phyloP scores from a whole-genome alignment of 2,888 invertebrate genomes.

The Arctia plantaginis region DNA sequence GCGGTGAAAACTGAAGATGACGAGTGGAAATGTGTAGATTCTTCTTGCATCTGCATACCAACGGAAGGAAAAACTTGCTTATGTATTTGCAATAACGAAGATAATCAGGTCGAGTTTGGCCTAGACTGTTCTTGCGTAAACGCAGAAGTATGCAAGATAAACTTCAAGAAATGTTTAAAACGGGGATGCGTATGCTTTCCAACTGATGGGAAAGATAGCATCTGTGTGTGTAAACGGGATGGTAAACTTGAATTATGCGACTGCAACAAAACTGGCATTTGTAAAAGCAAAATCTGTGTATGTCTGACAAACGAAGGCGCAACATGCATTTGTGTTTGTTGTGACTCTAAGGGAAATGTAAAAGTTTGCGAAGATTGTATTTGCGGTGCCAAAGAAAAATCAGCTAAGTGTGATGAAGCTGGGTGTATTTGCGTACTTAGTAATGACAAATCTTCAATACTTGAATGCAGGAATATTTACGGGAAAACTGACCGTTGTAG shows the following conservation, averaged over 20 bases:
- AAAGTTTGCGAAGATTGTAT: conserved; percentile 49
- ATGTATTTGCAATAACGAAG: conserved; percentile 55
- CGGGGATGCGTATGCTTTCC: conserved; percentile 52
- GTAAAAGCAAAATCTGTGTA: conserved; percentile 22
- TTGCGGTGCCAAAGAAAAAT: conserved; percentile 27
- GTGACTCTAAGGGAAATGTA: conserved; percentile 31
- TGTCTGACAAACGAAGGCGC: conserved; percentile 38
- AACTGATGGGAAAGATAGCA: conserved; percentile 49
- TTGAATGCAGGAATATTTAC: conserved; percentile 35
- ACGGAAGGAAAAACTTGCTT: conserved; percentile 43
- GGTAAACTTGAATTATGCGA: conserved; percentile 39
- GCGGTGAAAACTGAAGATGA: conserved; percentile 32
- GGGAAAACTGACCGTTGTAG: conserved; percentile 44
- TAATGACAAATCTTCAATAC: conserved; percentile 41
- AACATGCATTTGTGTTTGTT: conserved; percentile 35
- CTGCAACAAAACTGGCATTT: conserved; percentile 29
- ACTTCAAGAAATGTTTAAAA: conserved; percentile 45
- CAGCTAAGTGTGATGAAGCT: conserved; percentile 23
- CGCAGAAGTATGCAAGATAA: conserved; percentile 33
- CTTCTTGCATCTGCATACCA: conserved; percentile 49
- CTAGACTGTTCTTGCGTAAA: conserved; percentile 52
- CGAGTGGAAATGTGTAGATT: conserved; percentile 42
- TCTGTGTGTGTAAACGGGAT: conserved; percentile 55
- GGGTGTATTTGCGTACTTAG: conserved; percentile 35
- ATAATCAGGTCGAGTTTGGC: conserved; percentile 50